phyloP scores from a whole-genome alignment of 2,888 invertebrate genomes.

The Crioceris asparagi region DNA sequence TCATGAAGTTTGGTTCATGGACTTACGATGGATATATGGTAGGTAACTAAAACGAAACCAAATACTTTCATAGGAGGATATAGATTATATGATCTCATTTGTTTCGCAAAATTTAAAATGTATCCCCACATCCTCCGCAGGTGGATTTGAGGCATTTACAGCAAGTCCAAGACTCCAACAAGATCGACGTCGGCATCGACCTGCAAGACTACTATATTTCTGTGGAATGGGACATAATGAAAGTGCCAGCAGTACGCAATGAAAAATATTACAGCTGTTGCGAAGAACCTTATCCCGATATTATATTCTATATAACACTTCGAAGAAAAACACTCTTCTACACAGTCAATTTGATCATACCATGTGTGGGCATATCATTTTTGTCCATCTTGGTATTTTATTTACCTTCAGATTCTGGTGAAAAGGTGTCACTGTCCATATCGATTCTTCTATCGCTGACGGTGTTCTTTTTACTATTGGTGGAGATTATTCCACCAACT shows the following conservation, averaged over 20 bases:
- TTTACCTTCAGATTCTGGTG: conserved; percentile 93
- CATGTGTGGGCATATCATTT: conserved; percentile 94
- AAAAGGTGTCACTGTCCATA: conserved; percentile 94
- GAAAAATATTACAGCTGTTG: conserved; percentile 96
- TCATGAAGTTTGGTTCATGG: conserved; percentile 94
- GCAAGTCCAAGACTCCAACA: conserved; percentile 78
- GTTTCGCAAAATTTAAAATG: too few relatives aligned
- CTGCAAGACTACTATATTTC: conserved; percentile 91
- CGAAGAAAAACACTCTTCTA: conserved; percentile 94
- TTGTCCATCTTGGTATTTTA: conserved; percentile 96
- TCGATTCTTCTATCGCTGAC: conserved; percentile 87
- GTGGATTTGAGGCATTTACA: conserved; percentile 82
- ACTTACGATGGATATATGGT: conserved; percentile 93
- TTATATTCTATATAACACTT: conserved; percentile 93
- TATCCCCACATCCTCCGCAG: too few relatives aligned
- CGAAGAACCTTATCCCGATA: conserved; percentile 93
- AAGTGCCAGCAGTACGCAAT: conserved; percentile 80
- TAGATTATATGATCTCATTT: too few relatives aligned
- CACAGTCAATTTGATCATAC: conserved; percentile 94
- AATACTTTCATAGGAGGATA: too few relatives aligned
- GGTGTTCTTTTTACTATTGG: conserved; percentile 86
- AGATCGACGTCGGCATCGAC: conserved; percentile 84
- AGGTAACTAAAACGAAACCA: too few relatives aligned
- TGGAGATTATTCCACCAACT: conserved; percentile 91
- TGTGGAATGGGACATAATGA: conserved; percentile 97